Base-by-base conservation (phyloP, 1,140 invertebrate genomes). In the Rhynchophorus ferrugineus region DNA sequence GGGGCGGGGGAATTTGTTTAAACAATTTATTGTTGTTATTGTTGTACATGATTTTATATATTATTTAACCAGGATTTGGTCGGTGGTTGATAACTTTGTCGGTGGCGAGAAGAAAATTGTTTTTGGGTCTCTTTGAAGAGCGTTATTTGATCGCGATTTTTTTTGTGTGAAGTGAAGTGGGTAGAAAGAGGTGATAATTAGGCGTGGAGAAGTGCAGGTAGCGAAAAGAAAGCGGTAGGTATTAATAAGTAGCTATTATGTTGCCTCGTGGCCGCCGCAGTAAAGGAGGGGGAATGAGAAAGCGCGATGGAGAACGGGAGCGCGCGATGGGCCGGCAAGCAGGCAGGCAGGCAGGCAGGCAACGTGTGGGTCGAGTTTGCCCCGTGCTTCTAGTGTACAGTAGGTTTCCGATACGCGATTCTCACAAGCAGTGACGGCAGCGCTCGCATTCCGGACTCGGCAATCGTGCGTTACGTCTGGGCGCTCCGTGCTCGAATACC, bases 281-380 rank as follows among this genome's bases (percentile, higher is more conserved):
- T 54, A 52, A 59, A 54, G 57, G 53, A 50, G 53, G 50, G 54
- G 42, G 60, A 56, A 60, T 44, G 59, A 61, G 62, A 48, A 54
- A 54, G 52, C 52, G 52, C 52, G 51, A 54, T 47, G 49, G 50
- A 49, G 59, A 56, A 58, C 46, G 59, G 57, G 60, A 65, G 37
- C 48, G 65, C 60, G 60, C 24, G 65, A 67, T 66, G 67, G 67
- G 64, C 63, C 62, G 67, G 66, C n/a, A n/a, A n/a, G n/a, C n/a
- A n/a, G n/a, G n/a, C n/a, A n/a, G n/a, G n/a, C n/a, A n/a, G n/a
- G n/a, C n/a, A n/a, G n/a, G n/a, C n/a, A n/a, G n/a, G n/a, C 63
- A 54, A 66, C 64, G 65, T 68, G 65, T 68, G 65, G 64, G 65
- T 56, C 62, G 61, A 63, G 64, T 61, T 61, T 63, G 63, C 66